Conservation (phyloP, 2,113 vertebrate species). For the Stercorarius parasiticus region DNA sequence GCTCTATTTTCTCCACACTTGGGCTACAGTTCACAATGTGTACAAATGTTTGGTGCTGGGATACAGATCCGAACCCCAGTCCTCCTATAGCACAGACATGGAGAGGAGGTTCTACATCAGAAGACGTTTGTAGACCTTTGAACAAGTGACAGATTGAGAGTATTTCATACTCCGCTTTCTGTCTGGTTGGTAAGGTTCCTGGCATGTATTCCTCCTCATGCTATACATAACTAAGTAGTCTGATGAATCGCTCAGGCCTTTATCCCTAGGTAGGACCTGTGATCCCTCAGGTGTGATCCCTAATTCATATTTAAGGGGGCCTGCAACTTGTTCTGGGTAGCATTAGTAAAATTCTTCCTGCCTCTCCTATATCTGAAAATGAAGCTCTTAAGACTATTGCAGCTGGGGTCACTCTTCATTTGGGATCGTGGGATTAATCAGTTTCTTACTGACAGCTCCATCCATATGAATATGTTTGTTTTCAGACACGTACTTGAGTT, state of each 20-base stretch:
- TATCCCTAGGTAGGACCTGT: background rate
- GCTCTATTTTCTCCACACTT: background rate
- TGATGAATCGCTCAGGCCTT: background rate
- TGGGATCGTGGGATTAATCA: background rate
- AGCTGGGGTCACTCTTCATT: background rate
- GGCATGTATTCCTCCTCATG: background rate
- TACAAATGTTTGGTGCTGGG: background rate
- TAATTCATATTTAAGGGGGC: background rate
- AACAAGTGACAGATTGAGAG: background rate
- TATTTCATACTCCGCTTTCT: background rate
- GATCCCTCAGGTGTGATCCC: background rate
- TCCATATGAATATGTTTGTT: slow-evolving; percentile 14
- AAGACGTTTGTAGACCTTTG: background rate
- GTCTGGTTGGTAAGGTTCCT: background rate
- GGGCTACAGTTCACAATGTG: background rate
- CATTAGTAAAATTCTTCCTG: background rate
- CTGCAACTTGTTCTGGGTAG: background rate
- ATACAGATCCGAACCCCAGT: background rate
- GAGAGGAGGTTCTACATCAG: background rate
- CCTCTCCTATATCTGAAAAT: background rate
- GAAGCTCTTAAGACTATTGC: background rate
- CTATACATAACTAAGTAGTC: background rate
- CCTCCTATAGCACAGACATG: background rate
- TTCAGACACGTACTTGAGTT: slow-evolving; percentile 13
- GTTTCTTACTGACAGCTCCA: slow-evolving; percentile 8